These are phyloP conservation scores for Brachionus calyciflorus DNA, from an alignment of 1,140 invertebrate genomes.

Conservation along the genomic window DNA sequence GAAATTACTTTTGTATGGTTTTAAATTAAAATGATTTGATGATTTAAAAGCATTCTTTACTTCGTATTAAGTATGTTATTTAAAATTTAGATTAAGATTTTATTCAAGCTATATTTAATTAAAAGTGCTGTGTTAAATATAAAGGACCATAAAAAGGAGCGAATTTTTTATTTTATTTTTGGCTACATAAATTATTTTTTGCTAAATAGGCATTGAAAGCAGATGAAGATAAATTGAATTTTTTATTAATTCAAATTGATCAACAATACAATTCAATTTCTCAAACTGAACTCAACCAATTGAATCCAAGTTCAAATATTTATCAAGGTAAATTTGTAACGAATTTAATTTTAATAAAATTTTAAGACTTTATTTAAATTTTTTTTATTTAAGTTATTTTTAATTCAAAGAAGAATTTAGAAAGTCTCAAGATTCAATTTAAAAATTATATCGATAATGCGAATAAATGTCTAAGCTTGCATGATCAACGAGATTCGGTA, in stretches of 20 bases:
- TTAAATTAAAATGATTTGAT: too few relatives aligned
- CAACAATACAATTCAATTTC: slow-evolving; percentile 10
- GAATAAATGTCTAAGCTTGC: slow-evolving; percentile 33
- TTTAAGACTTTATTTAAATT: background rate
- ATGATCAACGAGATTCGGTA: slow-evolving; percentile 41
- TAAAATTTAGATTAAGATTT: too few relatives aligned
- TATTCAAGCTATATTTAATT: background rate
- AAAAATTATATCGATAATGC: slow-evolving; percentile 20
- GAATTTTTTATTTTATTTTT: background rate
- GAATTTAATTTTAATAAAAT: background rate
- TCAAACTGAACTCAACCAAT: background rate
- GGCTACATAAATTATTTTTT: background rate
- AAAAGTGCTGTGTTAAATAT: too few relatives aligned
- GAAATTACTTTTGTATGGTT: too few relatives aligned
- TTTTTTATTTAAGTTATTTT: slow-evolving; percentile 2
- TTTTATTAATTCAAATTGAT: slow-evolving; percentile 18
- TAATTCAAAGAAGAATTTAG: slow-evolving; percentile 12
- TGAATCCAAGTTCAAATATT: background rate
- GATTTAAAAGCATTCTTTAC: too few relatives aligned
- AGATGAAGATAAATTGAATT: slow-evolving; percentile 33
- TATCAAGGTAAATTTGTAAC: slow-evolving; percentile 13
- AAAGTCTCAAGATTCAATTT: slow-evolving; percentile 17
- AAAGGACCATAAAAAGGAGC: background rate
- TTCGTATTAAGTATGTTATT: too few relatives aligned
- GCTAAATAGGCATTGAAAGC: slow-evolving; percentile 6